Evolutionary conservation across 2,113 vertebrate genomes (phyloP), one percentile per base, ranked within the genome.

Genomic region (Indicator indicator): DNA sequence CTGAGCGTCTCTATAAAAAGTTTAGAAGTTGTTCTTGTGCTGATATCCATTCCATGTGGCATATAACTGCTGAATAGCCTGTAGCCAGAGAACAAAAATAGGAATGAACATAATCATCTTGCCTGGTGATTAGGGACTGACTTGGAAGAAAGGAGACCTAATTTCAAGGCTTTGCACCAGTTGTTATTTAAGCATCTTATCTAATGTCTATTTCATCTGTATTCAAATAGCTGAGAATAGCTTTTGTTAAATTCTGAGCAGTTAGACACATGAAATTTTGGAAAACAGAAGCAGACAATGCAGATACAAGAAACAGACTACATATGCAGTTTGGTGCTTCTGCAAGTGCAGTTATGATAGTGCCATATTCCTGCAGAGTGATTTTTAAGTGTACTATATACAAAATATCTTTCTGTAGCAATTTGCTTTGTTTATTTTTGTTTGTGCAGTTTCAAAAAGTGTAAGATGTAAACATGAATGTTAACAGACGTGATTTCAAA

Each of bases 401-500:
- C 30, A 72, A 26, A 40, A 63, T 15, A 72, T 16, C 4, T 62
- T 38, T 55, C 7, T 65, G 10, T 44, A 79, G 13, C 5, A 28
- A 6, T 68, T 64, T 6, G 13, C 3, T 48, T 54, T 52, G 2
- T 46, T 81, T 18, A 30, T 56, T 42, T 16, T 1, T 54, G 44
- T 17, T 42, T 74, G 20, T 36, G 6, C 11, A 16, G 20, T 56
- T 82, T 50, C 19, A 60, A n/a, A 36, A 44, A 32, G 30, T 2
- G 9, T 15, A 30, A 14, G 9, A 8, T 9, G 0, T 36, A 27
- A 1, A 0, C 71, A 2, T 16, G 6, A 9, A 23, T 63, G 6
- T 69, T 64, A 56, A 60, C 1, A 16, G 3, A 28, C 26, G 11
- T 16, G 13, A 9, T 67, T 70, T 70, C 16, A 84, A 77, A 81